These are phyloP conservation scores for Lysandra coridon DNA, from an alignment of 2,888 invertebrate genomes.

Conservation along the genomic window DNA sequence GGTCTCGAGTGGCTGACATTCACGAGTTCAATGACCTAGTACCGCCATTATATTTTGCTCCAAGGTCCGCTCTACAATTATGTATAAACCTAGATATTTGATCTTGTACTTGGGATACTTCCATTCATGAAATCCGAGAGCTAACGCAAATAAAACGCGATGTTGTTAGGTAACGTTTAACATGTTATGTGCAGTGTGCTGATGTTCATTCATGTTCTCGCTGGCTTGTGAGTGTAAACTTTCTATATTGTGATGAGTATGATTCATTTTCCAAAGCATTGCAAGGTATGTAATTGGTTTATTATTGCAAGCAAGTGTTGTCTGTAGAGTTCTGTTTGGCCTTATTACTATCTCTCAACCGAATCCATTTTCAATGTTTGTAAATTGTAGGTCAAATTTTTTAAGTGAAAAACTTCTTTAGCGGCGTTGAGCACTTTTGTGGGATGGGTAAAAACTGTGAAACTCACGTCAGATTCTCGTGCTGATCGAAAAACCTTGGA, in stretches of 20 bases:
- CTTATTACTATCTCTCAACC: too few species aligned
- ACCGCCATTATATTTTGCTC: constrained; percentile 52
- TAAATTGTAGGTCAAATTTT: too few species aligned
- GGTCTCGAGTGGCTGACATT: constrained; percentile 52
- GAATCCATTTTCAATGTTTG: too few species aligned
- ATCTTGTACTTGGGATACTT: constrained; percentile 40
- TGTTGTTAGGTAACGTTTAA: constrained; percentile 36
- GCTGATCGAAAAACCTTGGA: too few species aligned
- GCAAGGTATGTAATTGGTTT: not conserved
- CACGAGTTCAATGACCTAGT: constrained; percentile 57
- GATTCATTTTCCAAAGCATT: not conserved
- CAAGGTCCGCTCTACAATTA: constrained; percentile 42
- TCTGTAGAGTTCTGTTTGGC: too few species aligned
- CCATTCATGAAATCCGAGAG: constrained; percentile 43
- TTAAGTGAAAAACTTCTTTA: too few species aligned
- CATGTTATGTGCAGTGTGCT: constrained; percentile 13
- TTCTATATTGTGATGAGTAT: not conserved
- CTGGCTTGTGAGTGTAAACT: constrained; percentile 24
- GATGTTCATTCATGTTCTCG: constrained; percentile 13
- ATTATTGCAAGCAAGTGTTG: too few species aligned
- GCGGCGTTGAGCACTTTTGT: too few species aligned
- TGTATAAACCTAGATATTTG: constrained; percentile 45
- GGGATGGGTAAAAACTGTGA: too few species aligned
- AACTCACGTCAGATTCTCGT: too few species aligned
- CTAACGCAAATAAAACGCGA: constrained; percentile 33